Base-by-base conservation (phyloP, 2,888 invertebrate genomes). In the Diarsia brunnea region DNA sequence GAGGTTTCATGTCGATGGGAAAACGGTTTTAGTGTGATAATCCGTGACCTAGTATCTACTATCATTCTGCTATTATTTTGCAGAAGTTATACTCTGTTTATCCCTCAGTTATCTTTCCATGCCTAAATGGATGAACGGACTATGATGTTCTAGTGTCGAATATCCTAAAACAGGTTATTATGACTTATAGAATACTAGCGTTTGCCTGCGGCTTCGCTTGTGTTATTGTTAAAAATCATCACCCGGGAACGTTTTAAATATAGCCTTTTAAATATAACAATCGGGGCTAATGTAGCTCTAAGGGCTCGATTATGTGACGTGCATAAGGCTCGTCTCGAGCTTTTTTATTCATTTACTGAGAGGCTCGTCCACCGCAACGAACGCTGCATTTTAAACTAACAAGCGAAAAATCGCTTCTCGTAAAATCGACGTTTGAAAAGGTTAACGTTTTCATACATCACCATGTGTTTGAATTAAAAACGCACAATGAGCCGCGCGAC, bases 1-100 rank as follows among this genome's bases (percentile, higher is more conserved):
- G 43, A 12, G 31, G 49, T 70, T 78, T 49, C 64, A 64, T 53
- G 60, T 47, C 16, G 12, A 51, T 31, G 45, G 31, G 43, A 14
- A 49, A 49, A 49, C 19, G 1, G 19, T n/a, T 58, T 64, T 64
- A 24, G 61, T 38, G 38, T 61, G 60, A 1, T 11, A 61, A 38
- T 38, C n/a, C n/a, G n/a, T n/a, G n/a, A n/a, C 38, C 12, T 61
- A 61, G 61, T 38, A 61, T 61, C n/a, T 53, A 53, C 53, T n/a
- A 53, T 53, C 11, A n/a, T 53, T n/a, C n/a, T 53, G 11, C 0
- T 45, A 53, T n/a, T n/a, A n/a, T 53, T 55, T 55, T 55, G 14
- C 14, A 55, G 24, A 16, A 55, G 24, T 16, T 55, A n/a, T n/a
- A n/a, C n/a, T n/a, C n/a, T 24, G 3, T 27, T 4, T 55, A 24